Evolutionary conservation across 2,113 vertebrate genomes (phyloP), one percentile per base, ranked within the genome.

Genomic region (Myotis brandtii): DNA sequence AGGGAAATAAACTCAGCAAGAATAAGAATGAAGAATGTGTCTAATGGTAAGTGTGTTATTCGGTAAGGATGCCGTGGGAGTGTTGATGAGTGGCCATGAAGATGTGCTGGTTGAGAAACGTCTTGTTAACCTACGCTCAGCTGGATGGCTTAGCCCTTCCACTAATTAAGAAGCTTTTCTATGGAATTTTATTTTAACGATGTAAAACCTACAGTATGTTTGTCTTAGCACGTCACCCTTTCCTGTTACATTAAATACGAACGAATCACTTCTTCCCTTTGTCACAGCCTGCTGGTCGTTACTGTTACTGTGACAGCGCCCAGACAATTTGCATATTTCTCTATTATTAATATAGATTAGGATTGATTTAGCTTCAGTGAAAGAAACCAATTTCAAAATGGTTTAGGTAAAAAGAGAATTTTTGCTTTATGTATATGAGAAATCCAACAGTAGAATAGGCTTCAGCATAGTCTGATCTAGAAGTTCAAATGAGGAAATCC

Each of bases 161-260:
- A 72, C 66, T 32, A 69, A 50, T 46, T 25, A 79, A 86, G 54
- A 90, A 56, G 23, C 18, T 64, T 48, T 70, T 62, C 73, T 92
- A 43, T 62, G 52, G 62, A 83, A 70, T 87, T 80, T 90, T 46
- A 73, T 80, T 82, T 52, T 56, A 48, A 76, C 17, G 7, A 96
- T 75, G 83, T 88, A 86, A 91, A 87, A 92, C 69, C 76, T 93
- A 50, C 83, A 59, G 27, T 37, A 50, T 59, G n/a, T 59, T 48
- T 30, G 27, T 34, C 56, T 87, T 76, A 66, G 59, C 83, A 54
- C 62, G 87, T 2, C 23, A 92, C 5, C 21, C 8, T 40, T 10
- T 90, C 34, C 67, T 92, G 76, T 52, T n/a, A 21, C 46, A n/a
- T 48, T 1, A 81, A 50, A 56, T 73, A 91, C 4, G 40, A 62